A percentile compares a stretch with the other conserved stretches of the same genome.
Conservation (phyloP, 1,140 invertebrate genomes). For the Hermatobates lingyangjiaoensis region DNA sequence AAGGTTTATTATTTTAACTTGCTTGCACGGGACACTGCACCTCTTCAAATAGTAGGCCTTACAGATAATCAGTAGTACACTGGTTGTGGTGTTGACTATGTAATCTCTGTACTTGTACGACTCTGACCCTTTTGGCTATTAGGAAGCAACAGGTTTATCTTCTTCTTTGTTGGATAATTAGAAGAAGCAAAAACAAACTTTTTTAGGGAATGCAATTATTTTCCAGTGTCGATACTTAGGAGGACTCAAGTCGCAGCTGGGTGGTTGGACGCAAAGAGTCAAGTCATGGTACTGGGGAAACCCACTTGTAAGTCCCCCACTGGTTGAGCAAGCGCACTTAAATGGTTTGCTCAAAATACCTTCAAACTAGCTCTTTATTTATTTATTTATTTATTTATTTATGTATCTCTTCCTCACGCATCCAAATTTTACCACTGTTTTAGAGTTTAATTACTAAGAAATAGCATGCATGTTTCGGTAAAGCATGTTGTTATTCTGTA, state of each 20-base stretch:
- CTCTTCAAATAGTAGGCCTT: no score
- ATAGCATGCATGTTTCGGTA: conserved; percentile 5
- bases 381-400: neutral
- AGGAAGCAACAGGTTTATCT: no score
- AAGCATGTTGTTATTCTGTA: no score
- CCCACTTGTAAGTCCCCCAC: conserved; percentile 65
- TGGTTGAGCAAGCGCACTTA: no score
- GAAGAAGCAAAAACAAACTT: no score
- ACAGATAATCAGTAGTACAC: no score
- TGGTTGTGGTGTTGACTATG: no score
- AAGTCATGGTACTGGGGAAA: conserved; percentile 87
- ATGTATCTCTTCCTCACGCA: conserved; percentile 1
- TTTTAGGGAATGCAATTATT: conserved; percentile 12
- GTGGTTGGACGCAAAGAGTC: conserved; percentile 80
- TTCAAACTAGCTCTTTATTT: neutral
- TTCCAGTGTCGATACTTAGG: conserved; percentile 74
- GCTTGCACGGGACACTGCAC: no score
- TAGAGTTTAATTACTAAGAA: conserved; percentile 4
- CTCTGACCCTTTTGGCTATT: no score
- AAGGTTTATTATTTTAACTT: no score
- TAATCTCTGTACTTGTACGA: no score
- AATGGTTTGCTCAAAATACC: neutral
- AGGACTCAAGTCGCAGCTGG: conserved; percentile 73
- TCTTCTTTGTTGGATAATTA: no score
- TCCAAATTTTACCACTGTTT: neutral